Percentiles rank a stretch among this genome's conserved stretches.
Conservation (phyloP, 2,113 vertebrate genomes). For the Cariama cristata region DNA sequence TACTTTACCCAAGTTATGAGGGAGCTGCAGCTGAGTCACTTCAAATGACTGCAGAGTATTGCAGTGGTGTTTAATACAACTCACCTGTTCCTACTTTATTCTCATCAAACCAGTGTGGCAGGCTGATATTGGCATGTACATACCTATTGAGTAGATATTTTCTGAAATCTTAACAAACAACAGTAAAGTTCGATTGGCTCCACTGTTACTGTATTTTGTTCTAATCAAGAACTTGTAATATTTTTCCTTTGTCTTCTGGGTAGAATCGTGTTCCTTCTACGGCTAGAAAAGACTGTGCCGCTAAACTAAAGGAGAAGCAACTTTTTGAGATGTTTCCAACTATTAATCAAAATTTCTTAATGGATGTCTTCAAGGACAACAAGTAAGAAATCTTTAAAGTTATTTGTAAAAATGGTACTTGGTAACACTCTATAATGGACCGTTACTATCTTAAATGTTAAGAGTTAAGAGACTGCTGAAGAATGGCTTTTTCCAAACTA, state of each 20-base stretch:
- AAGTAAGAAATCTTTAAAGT: conserved; percentile 82
- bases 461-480: neutral
- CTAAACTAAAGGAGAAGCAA: conserved; percentile 90
- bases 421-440: neutral
- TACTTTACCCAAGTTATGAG: neutral
- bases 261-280: conserved; percentile 82
- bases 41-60: neutral
- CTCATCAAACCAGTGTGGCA: neutral
- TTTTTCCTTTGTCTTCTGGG: conserved; percentile 32
- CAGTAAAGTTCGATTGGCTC: neutral
- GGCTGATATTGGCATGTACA: neutral
- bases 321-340: conserved; percentile 89
- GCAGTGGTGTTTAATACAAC: neutral
- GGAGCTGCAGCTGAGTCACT: neutral
- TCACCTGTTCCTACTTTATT: neutral
- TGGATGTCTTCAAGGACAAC: conserved; percentile 93
- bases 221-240: conserved; percentile 11
- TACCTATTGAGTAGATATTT: neutral
- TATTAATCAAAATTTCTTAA: conserved; percentile 90
- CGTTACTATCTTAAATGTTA: neutral
- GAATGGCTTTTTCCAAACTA: neutral
- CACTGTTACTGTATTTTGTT: neutral
- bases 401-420: neutral
- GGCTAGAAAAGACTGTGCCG: conserved; percentile 86
- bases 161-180: neutral